Base-by-base conservation (phyloP, 2,888 invertebrate genomes). In the Urechis unicinctus region DNA sequence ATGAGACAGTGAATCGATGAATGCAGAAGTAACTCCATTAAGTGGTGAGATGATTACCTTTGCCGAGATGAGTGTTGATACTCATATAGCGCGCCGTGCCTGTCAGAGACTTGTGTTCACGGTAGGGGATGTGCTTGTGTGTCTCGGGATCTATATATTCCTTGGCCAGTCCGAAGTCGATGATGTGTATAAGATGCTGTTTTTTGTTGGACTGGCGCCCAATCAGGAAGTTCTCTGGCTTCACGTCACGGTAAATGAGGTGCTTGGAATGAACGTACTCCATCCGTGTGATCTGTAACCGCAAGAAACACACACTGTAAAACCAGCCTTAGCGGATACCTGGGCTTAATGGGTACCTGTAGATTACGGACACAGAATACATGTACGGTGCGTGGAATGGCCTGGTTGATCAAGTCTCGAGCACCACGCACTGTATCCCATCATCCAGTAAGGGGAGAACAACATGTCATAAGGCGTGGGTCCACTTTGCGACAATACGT, bases 101-200 rank as follows among this genome's bases (percentile, higher is more conserved):
- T 65, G 98, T 99, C 78, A 99, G 85, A 79, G 96, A 96, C 84
- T 99, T 99, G 85, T 99, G 98, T 85, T 99, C 98, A 86, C 97
- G 89, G 83, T 98, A 99, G 74, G 98, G 97, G 85, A 99, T 99
- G 85, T 99, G 98, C 84, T 97, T 77, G 61, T 75, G 73, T 52
- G 81, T 82, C 86, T 98, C 97, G 85, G 95, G 89, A 85, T 99
- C 98, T 85, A 98, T 98, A 83, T 98, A 99, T 86, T 98, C 98
- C 86, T 99, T 99, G 82, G 98, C 98, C 85, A 99, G 87, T 82
- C 98, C 98, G 85, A 99, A 99, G 87, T 99, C 98, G 85, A 99
- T 97, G 82, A 99, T 97, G 85, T 98, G 94, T 79, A 98, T 92
- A 82, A 93, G 86, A 85, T 96, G 96, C 83, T 97, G 95, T 82